phyloP scores from a whole-genome alignment of 2,797 vertebrate genomes.

The Taeniopygia guttata region DNA sequence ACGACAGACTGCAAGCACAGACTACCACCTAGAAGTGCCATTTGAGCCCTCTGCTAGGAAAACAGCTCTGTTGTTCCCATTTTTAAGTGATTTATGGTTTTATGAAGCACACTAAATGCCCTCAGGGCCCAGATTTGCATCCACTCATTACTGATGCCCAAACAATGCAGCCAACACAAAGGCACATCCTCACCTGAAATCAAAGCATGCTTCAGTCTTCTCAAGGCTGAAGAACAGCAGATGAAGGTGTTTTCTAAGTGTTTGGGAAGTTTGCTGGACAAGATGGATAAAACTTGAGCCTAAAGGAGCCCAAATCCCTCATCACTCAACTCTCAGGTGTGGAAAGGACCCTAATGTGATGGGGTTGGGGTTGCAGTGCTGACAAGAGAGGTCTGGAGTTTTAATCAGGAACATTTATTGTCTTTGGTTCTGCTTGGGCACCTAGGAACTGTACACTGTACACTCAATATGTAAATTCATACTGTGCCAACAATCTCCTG shows the following conservation, averaged over 20 bases:
- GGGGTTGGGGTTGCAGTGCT: neutral
- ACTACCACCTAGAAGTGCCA: neutral
- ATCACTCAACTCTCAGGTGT: neutral
- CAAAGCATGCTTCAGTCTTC: neutral
- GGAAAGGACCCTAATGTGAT: neutral
- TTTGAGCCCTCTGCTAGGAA: rapidly evolving
- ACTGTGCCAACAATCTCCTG: neutral
- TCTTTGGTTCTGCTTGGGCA: neutral
- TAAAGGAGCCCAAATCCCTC: neutral
- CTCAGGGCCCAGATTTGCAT: neutral
- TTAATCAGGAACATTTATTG: neutral
- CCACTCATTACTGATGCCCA: neutral
- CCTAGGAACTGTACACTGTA: neutral
- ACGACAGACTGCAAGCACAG: neutral
- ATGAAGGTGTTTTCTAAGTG: neutral
- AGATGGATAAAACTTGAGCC: neutral
- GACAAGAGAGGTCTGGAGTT: neutral
- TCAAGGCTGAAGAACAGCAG: rapidly evolving
- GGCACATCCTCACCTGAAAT: neutral
- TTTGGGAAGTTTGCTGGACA: neutral
- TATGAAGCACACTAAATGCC: neutral
- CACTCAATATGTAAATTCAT: neutral
- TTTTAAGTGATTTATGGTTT: neutral
- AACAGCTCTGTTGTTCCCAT: neutral
- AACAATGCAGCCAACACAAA: neutral